A percentile compares a stretch with the other conserved stretches of the same genome.
Evolutionary conservation across 2,113 vertebrate species (phyloP).

Genomic region (Mesitornis unicolor): DNA sequence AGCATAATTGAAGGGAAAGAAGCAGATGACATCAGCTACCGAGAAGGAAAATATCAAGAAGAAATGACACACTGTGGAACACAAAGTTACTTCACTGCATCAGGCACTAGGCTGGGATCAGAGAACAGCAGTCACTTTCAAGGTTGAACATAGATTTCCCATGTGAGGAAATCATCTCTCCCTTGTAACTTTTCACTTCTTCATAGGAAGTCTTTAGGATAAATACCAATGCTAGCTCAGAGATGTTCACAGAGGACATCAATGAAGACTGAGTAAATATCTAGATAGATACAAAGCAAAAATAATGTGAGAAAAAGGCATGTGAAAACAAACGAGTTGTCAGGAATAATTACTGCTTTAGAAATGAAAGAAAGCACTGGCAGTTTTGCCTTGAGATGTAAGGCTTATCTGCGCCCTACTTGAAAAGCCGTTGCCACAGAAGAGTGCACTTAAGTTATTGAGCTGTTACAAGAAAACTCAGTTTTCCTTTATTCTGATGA

Average conservation of each 20-base stretch:
- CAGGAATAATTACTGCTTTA: not conserved
- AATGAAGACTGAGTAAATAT: not conserved
- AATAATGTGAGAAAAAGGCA: not conserved
- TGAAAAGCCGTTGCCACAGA: not conserved
- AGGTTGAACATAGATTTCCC: not conserved
- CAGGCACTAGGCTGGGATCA: not conserved
- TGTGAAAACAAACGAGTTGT: not conserved
- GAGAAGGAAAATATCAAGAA: slow-evolving; percentile 14
- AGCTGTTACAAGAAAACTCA: not conserved
- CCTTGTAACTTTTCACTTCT: not conserved
- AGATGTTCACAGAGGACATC: not conserved
- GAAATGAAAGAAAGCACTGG: slow-evolving; percentile 6
- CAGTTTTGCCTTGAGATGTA: not conserved
- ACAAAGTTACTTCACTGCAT: not conserved
- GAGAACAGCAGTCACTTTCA: not conserved
- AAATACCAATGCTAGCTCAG: not conserved
- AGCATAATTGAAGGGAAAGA: slow-evolving; percentile 8
- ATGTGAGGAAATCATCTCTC: not conserved
- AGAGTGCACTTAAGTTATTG: not conserved
- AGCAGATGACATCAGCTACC: slow-evolving; percentile 6
- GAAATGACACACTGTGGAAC: not conserved
- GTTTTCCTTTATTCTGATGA: not conserved
- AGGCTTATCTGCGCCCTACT: not conserved
- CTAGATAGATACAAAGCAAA: not conserved
- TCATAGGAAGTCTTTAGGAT: not conserved